Evolutionary conservation across 2,797 vertebrate species (phyloP), one percentile per base, ranked within the genome.

Genomic region (Eulemur coronatus): DNA sequence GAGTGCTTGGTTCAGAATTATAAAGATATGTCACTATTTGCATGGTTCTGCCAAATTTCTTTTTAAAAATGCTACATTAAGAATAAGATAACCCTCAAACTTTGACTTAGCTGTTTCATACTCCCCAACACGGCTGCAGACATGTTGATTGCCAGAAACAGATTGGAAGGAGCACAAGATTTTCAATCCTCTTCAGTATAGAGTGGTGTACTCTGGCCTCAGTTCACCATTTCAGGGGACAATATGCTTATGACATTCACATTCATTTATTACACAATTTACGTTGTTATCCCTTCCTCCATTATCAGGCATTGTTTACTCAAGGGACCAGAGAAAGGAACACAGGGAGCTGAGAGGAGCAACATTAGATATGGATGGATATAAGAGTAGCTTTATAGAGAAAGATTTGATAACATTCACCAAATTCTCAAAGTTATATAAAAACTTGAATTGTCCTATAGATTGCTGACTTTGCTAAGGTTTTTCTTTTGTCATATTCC

Each of bases 1-100:
- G 5, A 96, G 33, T 55, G 78, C 63, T 96, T 94, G 13, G 7
- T 73, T 92, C 73, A 94, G 80, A 96, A 88, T 59, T 55, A 7
- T 81, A 93, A 93, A 95, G 78, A 73, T 88, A 22, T 13, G 55
- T 55, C 84, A 43, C 35, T 88, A 43, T 8, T 76, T 81, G 1
- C 35, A 72, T 89, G 30, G 5, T 89, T 93, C 94, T 92, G 20
- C 18, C 59, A 91, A 84, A 70, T 75, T 89, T 59, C 17, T 76
- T 90, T 95, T 72, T 69, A 43, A 57, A 59, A 94, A 41, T 55
- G 1, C 59, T 92, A 84, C 38, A 24, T 46, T 48, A 95, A 91
- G n/a, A 95, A 90, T 87, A 96, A 67, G 50, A 52, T 38, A 84
- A n/a, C 30, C 57, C 26, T 94, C 35, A 73, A 50, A 87, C 30